Evolutionary conservation across 2,797 vertebrate species (phyloP), one percentile per base, ranked within the genome.

Genomic region (Adrianichthys oophorus): DNA sequence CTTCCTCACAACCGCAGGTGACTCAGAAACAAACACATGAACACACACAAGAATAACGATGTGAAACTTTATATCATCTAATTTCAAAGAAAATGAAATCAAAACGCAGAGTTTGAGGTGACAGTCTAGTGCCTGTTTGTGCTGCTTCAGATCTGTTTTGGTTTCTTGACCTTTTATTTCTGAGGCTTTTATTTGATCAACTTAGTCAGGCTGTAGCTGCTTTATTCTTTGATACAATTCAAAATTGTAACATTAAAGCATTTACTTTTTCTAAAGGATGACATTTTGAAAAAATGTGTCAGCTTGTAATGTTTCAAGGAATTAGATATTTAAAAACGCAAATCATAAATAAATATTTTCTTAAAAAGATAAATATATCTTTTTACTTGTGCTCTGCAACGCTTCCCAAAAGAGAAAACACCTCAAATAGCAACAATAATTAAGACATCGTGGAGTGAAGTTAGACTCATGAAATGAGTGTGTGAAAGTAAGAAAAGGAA

Each of bases 71-170:
- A 85, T 57, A 72, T 80, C 78, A 76, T 72, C 64, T 68, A 55
- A 79, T 82, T 85, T 88, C 83, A 72, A 79, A 84, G 74, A 84
- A 78, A 87, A 71, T 67, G 79, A 83, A 89, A 88, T 82, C 81
- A 72, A 68, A 69, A 84, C 18, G 3, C 24, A 63, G 60, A 29
- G 48, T 45, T 26, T 60, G 56, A 71, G 63, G 69, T 72, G 60
- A 52, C 64, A 57, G 37, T 10, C 24, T 19, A 24, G 17, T 40
- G 52, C 16, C 42, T 56, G 44, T 68, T 62, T 62, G 29, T 52
- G 51, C 43, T 41, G 1, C 7, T 72, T 65, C 53, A 37, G 24
- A 52, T 49, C 23, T 45, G 48, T 55, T 57, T 62, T 54, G 29
- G 44, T 49, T 60, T 59, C 63, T 55, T 48, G 59, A 47, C 12